These are phyloP conservation scores for Ailurus styani DNA, from an alignment of 2,113 vertebrate genomes.

Conservation along the genomic window DNA sequence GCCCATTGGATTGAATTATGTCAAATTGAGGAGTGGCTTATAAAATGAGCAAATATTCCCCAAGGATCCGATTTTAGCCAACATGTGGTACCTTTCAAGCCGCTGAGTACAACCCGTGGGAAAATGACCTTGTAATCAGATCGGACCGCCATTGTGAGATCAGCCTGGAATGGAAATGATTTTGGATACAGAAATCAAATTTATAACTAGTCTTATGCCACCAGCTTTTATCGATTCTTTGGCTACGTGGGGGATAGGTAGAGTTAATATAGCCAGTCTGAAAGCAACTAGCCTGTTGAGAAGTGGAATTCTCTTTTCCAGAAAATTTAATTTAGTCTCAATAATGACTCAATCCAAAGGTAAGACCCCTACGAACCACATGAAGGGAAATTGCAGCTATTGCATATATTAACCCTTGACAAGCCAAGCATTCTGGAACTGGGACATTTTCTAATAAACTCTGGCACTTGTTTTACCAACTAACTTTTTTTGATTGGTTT, in stretches of 20 bases:
- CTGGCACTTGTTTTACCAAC: not conserved
- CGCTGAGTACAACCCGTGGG: not conserved
- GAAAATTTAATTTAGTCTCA: constrained; percentile 9
- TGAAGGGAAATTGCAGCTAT: not conserved
- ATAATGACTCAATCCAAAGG: constrained; percentile 16
- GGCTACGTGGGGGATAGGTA: not conserved
- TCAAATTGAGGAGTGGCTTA: not conserved
- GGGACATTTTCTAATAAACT: not conserved
- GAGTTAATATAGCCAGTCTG: not conserved
- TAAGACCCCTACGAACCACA: not conserved
- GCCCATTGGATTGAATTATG: not conserved
- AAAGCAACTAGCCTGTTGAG: constrained; percentile 27
- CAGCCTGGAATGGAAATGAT: not conserved
- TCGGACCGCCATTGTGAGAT: not conserved
- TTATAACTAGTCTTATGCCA: constrained; percentile 1
- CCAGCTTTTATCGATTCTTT: constrained; percentile 12
- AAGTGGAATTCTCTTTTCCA: constrained; percentile 2
- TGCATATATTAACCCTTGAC: not conserved
- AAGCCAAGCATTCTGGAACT: not conserved
- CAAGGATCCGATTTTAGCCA: constrained; percentile 12
- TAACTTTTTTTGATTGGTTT: not conserved
- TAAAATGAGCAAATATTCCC: constrained; percentile 22
- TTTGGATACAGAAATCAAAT: constrained; percentile 18
- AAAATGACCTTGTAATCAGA: constrained; percentile 21
- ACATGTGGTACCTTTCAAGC: constrained; percentile 3